These are phyloP conservation scores for Egretta garzetta DNA, from an alignment of 2,113 vertebrate species.

Conservation along the genomic window DNA sequence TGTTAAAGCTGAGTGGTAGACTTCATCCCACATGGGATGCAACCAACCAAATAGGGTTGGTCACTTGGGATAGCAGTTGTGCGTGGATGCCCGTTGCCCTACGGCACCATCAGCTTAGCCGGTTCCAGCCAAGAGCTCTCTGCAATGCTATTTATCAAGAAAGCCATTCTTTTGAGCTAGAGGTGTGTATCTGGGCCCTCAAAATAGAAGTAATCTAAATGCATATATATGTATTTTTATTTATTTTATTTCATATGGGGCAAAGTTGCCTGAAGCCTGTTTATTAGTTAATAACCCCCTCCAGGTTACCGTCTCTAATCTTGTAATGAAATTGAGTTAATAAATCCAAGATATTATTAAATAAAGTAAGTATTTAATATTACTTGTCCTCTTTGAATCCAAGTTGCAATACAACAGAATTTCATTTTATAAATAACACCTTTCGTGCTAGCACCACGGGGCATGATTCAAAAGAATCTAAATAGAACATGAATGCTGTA, in stretches of 20 bases:
- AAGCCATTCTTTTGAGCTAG: background rate
- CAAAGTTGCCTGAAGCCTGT: conserved; percentile 67
- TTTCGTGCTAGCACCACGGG: conserved; percentile 83
- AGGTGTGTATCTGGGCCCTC: conserved; percentile 17
- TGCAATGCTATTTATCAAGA: background rate
- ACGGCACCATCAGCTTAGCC: background rate
- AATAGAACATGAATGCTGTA: conserved; percentile 86
- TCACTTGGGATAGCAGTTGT: background rate
- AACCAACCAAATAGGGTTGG: background rate
- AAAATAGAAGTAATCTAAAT: conserved; percentile 54
- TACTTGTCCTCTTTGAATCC: conserved; percentile 83
- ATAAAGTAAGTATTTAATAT: conserved; percentile 85
- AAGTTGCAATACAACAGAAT: conserved; percentile 85
- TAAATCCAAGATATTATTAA: conserved; percentile 85
- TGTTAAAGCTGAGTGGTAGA: background rate
- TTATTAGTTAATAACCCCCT: conserved; percentile 75
- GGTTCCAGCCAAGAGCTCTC: background rate
- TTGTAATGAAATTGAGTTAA: conserved; percentile 82
- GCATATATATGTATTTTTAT: conserved; percentile 47
- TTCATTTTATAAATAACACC: conserved; percentile 88
- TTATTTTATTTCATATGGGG: conserved; percentile 38
- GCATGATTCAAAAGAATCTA: conserved; percentile 85
- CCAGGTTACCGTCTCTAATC: conserved; percentile 72
- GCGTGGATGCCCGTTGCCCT: background rate
- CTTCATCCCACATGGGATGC: background rate